Evolutionary conservation across 2,113 vertebrate genomes (phyloP).

Genomic region (Calyptomena viridis): DNA sequence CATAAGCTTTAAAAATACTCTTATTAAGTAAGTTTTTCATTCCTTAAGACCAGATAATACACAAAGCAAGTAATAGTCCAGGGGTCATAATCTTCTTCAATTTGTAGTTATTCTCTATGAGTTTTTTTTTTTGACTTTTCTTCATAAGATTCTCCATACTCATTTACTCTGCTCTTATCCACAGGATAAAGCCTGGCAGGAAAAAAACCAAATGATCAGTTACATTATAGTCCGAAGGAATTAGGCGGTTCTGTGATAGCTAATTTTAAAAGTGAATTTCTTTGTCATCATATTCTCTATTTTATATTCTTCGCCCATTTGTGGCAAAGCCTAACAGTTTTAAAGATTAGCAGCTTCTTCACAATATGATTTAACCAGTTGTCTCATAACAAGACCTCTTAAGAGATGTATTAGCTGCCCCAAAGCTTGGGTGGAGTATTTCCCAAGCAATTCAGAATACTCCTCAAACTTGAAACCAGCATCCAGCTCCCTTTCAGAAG

Average conservation of each 20-base stretch:
- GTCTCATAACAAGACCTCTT: not conserved
- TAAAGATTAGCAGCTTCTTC: not conserved
- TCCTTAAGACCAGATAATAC: slow-evolving; percentile 48
- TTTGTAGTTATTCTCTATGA: slow-evolving; percentile 78
- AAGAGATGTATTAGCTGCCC: not conserved
- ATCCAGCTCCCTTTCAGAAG: not conserved
- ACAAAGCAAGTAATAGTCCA: slow-evolving; percentile 31
- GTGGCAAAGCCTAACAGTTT: not conserved
- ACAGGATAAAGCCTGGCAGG: slow-evolving; percentile 82
- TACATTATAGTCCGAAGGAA: not conserved
- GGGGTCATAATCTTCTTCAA: not conserved
- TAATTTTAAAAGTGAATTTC: not conserved
- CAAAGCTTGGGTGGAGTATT: not conserved
- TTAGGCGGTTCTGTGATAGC: not conserved
- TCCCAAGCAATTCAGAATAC: not conserved
- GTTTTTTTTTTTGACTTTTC: slow-evolving; percentile 82
- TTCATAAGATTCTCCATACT: slow-evolving; percentile 85
- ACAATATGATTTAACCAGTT: not conserved
- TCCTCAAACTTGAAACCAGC: not conserved
- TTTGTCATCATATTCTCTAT: not conserved
- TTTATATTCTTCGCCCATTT: not conserved
- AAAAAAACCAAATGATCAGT: not conserved
- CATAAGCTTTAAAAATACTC: slow-evolving; percentile 67
- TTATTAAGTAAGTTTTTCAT: slow-evolving; percentile 51
- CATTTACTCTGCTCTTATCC: slow-evolving; percentile 89